Evolutionary conservation across 1,140 invertebrate species (phyloP).

Genomic region (Propsilocerus akamusi): DNA sequence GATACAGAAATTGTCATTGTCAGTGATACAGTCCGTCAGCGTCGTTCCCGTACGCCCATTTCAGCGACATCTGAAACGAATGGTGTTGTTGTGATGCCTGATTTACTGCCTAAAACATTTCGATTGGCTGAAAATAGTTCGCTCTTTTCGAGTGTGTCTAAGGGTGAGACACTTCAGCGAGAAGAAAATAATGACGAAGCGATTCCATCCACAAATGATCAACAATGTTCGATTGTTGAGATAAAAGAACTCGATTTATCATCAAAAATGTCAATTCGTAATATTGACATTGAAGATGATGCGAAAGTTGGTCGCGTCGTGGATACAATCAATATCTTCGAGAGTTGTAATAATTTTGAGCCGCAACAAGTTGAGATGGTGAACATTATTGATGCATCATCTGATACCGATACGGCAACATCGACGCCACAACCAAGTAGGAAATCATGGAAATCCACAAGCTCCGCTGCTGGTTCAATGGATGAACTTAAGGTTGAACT

Average conservation of each 20-base stretch:
- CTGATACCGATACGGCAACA: slow-evolving; percentile 16
- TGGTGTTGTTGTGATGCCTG: slow-evolving; percentile 12
- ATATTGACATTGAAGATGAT: slow-evolving; percentile 5
- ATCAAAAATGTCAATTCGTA: slow-evolving; percentile 7
- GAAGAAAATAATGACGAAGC: background rate
- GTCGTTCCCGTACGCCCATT: slow-evolving; percentile 17
- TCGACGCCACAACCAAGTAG: slow-evolving; percentile 12
- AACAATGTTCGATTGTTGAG: slow-evolving; percentile 15
- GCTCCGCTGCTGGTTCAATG: slow-evolving; percentile 7
- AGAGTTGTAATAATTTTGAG: slow-evolving; percentile 20
- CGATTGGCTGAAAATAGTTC: slow-evolving; percentile 44
- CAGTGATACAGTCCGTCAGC: slow-evolving; percentile 23
- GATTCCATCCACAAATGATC: slow-evolving; percentile 11
- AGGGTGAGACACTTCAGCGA: slow-evolving; percentile 10
- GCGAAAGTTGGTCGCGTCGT: slow-evolving; percentile 19
- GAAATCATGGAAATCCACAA: slow-evolving; percentile 15
- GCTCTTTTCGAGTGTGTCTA: slow-evolving; percentile 48
- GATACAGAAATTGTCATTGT: slow-evolving; percentile 24
- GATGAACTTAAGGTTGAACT: background rate
- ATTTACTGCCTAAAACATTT: slow-evolving; percentile 28
- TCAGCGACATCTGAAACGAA: slow-evolving; percentile 6
- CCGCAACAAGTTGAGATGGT: slow-evolving; percentile 23
- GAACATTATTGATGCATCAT: slow-evolving; percentile 21
- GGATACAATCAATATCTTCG: slow-evolving; percentile 21
- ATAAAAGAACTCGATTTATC: slow-evolving; percentile 20